Conservation (phyloP, 2,888 invertebrate species). For the Pandemis corylana region DNA sequence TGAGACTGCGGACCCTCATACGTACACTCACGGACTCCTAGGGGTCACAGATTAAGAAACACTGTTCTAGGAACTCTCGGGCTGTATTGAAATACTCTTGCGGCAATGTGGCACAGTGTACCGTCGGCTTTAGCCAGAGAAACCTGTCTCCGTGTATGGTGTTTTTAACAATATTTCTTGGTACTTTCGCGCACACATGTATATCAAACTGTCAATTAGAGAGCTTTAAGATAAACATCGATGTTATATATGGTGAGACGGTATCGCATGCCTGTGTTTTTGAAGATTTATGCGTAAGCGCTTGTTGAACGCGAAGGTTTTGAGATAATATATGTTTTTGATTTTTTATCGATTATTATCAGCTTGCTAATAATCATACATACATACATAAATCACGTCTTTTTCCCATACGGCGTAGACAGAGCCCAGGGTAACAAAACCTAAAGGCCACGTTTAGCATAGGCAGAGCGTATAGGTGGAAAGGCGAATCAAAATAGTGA, state of each 20-base stretch:
- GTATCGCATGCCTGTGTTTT: conserved; percentile 16
- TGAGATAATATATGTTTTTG: background rate
- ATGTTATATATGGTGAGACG: conserved; percentile 30
- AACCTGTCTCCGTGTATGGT: conserved; percentile 33
- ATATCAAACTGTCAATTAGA: conserved; percentile 41
- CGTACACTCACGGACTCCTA: too few species aligned
- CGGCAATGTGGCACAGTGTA: background rate
- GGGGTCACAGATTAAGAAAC: too few species aligned
- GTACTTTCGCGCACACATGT: conserved; percentile 34
- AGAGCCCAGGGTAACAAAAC: too few species aligned
- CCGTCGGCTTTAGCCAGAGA: background rate
- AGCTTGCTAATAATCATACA: background rate
- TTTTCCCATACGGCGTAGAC: too few species aligned
- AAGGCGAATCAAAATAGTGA: too few species aligned
- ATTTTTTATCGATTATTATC: background rate
- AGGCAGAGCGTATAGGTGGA: too few species aligned
- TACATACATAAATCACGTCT: too few species aligned
- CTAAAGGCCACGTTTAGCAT: too few species aligned
- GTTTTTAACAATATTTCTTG: conserved; percentile 34
- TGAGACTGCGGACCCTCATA: too few species aligned
- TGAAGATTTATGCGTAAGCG: conserved; percentile 19
- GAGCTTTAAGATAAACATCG: conserved; percentile 25
- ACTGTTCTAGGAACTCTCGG: too few species aligned
- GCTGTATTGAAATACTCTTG: background rate
- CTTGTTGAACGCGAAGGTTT: conserved; percentile 7